Conservation (phyloP, 2,888 invertebrate species). For the Sclerodermus sp. region DNA sequence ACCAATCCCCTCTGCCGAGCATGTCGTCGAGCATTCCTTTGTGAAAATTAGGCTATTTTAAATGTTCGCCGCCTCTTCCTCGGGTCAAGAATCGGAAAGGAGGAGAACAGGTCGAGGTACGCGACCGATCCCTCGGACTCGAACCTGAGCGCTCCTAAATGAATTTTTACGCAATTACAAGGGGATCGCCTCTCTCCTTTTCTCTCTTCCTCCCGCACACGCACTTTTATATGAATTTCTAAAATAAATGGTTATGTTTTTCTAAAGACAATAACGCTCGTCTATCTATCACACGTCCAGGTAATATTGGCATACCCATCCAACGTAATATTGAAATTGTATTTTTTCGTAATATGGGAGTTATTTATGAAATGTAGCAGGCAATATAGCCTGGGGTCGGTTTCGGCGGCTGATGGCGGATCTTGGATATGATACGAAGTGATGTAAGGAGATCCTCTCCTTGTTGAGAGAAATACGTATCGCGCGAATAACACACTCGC, state of each 20-base stretch:
- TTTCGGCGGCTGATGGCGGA: conserved; percentile 35
- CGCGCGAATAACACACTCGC: neutral
- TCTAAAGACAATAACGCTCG: conserved; percentile 55
- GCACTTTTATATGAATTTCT: conserved; percentile 42
- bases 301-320: conserved; percentile 53
- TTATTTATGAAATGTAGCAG: conserved; percentile 55
- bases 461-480: conserved; percentile 26
- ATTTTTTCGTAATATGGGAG: conserved; percentile 51
- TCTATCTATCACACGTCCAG: conserved; percentile 54
- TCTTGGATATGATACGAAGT: conserved; percentile 43
- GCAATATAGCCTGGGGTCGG: conserved; percentile 39
- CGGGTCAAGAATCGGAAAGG: no score
- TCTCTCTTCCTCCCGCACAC: no score
- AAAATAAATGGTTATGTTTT: conserved; percentile 55
- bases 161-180: no score
- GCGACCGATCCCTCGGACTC: no score
- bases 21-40: no score
- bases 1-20: no score
- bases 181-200: no score
- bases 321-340: conserved; percentile 55
- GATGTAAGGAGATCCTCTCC: conserved; percentile 40
- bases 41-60: no score
- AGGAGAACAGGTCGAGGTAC: no score
- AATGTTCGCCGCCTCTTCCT: no score
- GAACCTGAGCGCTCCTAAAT: no score